Conservation (phyloP, 2,888 invertebrate genomes). For the Morpho helenor region DNA sequence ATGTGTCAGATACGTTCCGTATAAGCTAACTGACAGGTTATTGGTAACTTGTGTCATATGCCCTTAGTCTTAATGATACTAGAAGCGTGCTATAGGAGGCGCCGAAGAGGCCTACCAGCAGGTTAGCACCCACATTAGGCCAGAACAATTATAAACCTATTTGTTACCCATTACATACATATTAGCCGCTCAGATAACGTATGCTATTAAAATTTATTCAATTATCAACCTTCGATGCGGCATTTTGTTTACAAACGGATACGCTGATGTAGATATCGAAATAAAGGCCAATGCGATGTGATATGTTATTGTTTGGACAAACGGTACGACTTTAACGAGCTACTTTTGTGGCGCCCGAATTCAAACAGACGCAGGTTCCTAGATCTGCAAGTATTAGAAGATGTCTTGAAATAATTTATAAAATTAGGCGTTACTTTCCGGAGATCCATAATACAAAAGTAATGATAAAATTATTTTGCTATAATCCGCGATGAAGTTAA, state of each 20-base stretch:
- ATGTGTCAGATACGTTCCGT: no score
- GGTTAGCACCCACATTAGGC: constrained; percentile 2
- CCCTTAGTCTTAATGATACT: no score
- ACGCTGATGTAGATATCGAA: constrained; percentile 2
- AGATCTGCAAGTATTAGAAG: neutral
- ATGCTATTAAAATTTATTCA: constrained; percentile 41
- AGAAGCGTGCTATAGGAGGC: no score
- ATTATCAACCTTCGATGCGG: constrained; percentile 42
- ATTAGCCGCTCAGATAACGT: constrained; percentile 36
- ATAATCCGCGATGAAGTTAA: no score
- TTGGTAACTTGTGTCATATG: no score
- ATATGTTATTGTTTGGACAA: neutral
- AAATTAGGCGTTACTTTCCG: neutral
- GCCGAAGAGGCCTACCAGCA: no score
- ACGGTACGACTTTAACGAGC: no score
- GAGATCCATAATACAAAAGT: no score
- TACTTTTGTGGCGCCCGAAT: no score
- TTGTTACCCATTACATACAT: constrained; percentile 51
- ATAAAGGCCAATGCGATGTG: neutral
- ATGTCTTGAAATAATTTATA: neutral
- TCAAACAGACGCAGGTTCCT: neutral
- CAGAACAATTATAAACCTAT: constrained; percentile 54
- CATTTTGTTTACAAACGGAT: constrained; percentile 13
- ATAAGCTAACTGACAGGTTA: no score
- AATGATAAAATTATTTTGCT: no score